These are phyloP conservation scores for Brachionus angularis DNA, from an alignment of 1,140 invertebrate genomes.

Conservation along the genomic window DNA sequence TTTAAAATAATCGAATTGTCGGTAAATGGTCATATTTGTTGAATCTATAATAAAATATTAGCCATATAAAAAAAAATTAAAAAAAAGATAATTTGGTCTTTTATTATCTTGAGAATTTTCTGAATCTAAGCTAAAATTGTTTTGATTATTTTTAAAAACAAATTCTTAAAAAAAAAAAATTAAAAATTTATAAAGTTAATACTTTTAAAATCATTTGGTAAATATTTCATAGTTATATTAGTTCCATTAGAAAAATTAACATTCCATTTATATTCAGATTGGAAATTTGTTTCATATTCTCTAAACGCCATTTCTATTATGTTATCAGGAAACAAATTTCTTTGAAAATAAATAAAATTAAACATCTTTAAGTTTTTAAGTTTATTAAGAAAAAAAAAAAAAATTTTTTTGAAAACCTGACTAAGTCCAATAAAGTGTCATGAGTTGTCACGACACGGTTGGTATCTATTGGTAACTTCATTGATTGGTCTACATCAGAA, in stretches of 20 bases:
- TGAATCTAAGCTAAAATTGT: background rate
- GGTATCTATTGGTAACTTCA: conserved; percentile 29
- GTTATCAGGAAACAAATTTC: conserved; percentile 47
- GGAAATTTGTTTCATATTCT: conserved; percentile 37
- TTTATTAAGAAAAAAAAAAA: too few relatives aligned
- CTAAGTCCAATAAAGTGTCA: conserved; percentile 27
- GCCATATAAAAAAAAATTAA: background rate
- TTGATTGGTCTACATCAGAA: background rate
- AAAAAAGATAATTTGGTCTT: background rate
- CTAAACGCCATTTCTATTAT: conserved; percentile 46
- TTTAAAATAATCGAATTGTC: conserved; percentile 7
- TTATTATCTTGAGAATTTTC: background rate
- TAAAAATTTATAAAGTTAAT: too few relatives aligned
- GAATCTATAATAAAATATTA: background rate
- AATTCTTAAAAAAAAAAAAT: too few relatives aligned
- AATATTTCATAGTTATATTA: background rate
- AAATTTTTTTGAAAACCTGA: too few relatives aligned
- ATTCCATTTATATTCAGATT: conserved; percentile 18
- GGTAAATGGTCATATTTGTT: background rate
- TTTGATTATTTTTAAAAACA: too few relatives aligned
- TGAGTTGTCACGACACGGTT: conserved; percentile 28
- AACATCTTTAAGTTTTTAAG: too few relatives aligned
- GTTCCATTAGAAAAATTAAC: conserved; percentile 14
- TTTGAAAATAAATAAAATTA: too few relatives aligned
- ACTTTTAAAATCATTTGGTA: background rate